Conservation (phyloP, 2,113 vertebrate genomes). For the Oncorhynchus nerka region DNA sequence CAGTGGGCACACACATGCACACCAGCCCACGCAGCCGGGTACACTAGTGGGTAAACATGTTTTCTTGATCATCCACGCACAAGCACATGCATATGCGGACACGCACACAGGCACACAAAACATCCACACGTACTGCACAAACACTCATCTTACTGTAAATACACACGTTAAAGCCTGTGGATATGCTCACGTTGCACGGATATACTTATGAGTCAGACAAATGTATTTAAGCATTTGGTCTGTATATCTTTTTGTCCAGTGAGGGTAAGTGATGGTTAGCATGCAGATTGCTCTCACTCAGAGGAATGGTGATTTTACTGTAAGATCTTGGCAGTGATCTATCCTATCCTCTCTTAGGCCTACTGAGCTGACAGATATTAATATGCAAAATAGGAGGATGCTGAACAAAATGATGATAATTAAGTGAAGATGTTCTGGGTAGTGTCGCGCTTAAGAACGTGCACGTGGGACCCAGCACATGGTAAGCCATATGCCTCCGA, state of each 20-base stretch:
- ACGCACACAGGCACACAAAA: not conserved
- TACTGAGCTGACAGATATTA: conserved; percentile 74
- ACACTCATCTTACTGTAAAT: no score
- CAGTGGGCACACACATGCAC: conserved; percentile 48
- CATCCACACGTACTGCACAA: not conserved
- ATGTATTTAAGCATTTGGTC: conserved; percentile 5
- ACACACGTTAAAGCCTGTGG: not conserved
- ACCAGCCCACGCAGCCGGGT: not conserved
- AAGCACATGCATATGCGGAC: not conserved
- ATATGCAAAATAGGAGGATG: conserved; percentile 78
- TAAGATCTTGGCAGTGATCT: conserved; percentile 47
- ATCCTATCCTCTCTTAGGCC: conserved; percentile 59
- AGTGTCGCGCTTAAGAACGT: conserved; percentile 75
- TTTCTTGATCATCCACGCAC: not conserved
- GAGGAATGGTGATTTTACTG: conserved; percentile 21
- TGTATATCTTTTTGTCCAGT: not conserved
- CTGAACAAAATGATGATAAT: conserved; percentile 84
- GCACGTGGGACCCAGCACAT: conserved; percentile 79
- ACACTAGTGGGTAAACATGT: conserved; percentile 26
- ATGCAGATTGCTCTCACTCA: no score
- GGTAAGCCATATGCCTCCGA: conserved; percentile 79
- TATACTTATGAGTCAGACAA: conserved; percentile 42
- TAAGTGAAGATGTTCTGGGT: conserved; percentile 79
- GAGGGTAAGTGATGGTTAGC: conserved; percentile 20
- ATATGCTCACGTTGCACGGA: not conserved